Evolutionary conservation across 2,797 vertebrate genomes (phyloP).

Genomic region (Oreochromis grahami): DNA sequence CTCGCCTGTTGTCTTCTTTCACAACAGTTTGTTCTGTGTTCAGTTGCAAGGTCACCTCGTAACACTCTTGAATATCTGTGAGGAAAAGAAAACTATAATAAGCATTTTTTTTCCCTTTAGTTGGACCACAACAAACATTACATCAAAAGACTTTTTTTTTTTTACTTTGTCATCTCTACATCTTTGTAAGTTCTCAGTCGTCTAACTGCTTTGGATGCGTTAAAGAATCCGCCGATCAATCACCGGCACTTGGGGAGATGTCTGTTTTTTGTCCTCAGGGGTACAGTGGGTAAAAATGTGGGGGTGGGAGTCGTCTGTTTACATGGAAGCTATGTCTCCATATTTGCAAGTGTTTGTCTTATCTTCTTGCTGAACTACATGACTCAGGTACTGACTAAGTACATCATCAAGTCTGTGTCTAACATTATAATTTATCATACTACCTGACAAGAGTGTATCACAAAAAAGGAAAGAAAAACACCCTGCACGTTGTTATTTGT

Average conservation of each 20-base stretch:
- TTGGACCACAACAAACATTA: constrained; percentile 2
- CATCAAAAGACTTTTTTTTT: background rate
- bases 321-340: constrained; percentile 21
- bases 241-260: background rate
- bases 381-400: constrained; percentile 32
- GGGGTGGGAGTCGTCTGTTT: constrained; percentile 47
- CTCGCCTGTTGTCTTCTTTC: constrained; percentile 59
- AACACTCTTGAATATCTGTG: constrained; percentile 84
- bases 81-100: constrained; percentile 34
- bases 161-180: background rate
- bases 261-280: background rate
- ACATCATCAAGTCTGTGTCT: constrained; percentile 18
- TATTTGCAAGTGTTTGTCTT: constrained; percentile 10
- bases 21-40: constrained; percentile 64
- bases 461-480: background rate
- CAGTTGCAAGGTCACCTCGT: constrained; percentile 80
- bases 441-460: background rate
- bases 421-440: background rate
- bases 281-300: constrained; percentile 15
- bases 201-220: background rate
- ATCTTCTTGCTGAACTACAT: constrained; percentile 20
- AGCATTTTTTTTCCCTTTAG: background rate
- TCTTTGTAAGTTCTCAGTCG: background rate
- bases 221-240: constrained; percentile 13
- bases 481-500: background rate